Percentiles rank a stretch among this genome's conserved stretches.
phyloP scores from a whole-genome alignment of 2,888 invertebrate species.

The Pterostichus madidus region DNA sequence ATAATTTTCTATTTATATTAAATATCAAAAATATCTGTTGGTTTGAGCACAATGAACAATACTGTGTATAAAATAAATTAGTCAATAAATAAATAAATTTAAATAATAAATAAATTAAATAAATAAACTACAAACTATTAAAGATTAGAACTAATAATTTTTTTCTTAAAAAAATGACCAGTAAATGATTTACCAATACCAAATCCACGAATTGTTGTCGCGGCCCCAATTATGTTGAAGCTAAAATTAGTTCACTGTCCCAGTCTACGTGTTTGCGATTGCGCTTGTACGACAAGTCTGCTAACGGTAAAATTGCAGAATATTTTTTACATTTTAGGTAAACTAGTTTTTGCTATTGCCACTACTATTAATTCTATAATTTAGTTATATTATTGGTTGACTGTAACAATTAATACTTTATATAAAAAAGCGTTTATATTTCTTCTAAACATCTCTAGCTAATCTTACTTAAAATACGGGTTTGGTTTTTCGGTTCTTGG shows the following conservation, averaged over 20 bases:
- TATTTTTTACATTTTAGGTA: not conserved
- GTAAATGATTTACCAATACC: slow-evolving; percentile 65
- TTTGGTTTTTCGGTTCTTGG: too few species aligned
- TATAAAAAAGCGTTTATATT: too few species aligned
- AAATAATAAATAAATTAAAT: slow-evolving; percentile 55
- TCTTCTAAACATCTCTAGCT: too few species aligned
- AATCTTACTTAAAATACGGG: too few species aligned
- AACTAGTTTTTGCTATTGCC: not conserved
- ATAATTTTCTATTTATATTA: not conserved
- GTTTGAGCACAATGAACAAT: slow-evolving; percentile 59
- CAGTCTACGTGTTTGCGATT: not conserved
- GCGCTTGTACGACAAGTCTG: not conserved
- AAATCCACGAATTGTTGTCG: slow-evolving; percentile 59
- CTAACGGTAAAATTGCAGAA: not conserved
- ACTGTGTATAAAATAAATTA: slow-evolving; percentile 61
- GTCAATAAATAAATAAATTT: slow-evolving; percentile 44
- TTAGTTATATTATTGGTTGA: too few species aligned
- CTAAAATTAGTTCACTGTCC: slow-evolving; percentile 42
- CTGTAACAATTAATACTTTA: too few species aligned
- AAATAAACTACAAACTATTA: slow-evolving; percentile 54
- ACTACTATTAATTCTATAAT: too few species aligned
- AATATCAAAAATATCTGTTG: slow-evolving; percentile 29
- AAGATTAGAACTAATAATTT: slow-evolving; percentile 47
- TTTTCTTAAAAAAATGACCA: slow-evolving; percentile 62
- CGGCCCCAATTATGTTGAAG: slow-evolving; percentile 54